phyloP scores from a whole-genome alignment of 1,140 invertebrate genomes.

The Littorina saxatilis region DNA sequence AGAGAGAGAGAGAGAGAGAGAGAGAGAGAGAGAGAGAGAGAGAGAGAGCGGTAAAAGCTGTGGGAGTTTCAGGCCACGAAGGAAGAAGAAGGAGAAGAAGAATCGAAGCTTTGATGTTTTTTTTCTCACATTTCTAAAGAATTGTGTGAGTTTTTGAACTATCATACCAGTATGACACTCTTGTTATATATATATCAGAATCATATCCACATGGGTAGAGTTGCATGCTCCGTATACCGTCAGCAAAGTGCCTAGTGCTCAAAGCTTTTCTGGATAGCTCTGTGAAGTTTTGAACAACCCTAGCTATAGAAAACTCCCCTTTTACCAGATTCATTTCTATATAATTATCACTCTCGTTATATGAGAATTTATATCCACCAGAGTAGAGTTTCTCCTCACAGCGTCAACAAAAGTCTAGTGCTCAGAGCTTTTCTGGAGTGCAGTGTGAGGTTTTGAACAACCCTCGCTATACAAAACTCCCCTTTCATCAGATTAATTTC shows the following conservation, averaged over 20 bases:
- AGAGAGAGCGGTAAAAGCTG: too few relatives aligned
- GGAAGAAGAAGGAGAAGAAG: too few relatives aligned
- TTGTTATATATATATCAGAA: constrained; percentile 30
- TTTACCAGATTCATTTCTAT: background rate
- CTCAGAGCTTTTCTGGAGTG: constrained; percentile 47
- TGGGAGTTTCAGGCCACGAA: too few relatives aligned
- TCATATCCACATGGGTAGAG: constrained; percentile 40
- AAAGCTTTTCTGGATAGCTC: constrained; percentile 53
- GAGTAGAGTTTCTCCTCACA: constrained; percentile 43
- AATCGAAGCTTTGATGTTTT: too few relatives aligned
- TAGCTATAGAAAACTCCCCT: background rate
- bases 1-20: too few relatives aligned
- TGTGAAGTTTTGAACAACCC: constrained; percentile 48
- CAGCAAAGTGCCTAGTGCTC: constrained; percentile 44
- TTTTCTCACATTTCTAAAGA: background rate
- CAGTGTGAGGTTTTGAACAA: constrained; percentile 52
- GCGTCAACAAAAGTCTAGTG: constrained; percentile 45
- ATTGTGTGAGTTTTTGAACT: background rate
- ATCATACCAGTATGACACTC: background rate
- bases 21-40: too few relatives aligned
- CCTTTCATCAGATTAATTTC: constrained; percentile 49
- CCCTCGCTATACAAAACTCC: constrained; percentile 52
- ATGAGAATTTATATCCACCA: constrained; percentile 42
- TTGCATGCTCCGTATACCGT: constrained; percentile 48
- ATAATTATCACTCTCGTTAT: background rate